phyloP scores from a whole-genome alignment of 2,113 vertebrate species.

The Cochlearius cochlearius region DNA sequence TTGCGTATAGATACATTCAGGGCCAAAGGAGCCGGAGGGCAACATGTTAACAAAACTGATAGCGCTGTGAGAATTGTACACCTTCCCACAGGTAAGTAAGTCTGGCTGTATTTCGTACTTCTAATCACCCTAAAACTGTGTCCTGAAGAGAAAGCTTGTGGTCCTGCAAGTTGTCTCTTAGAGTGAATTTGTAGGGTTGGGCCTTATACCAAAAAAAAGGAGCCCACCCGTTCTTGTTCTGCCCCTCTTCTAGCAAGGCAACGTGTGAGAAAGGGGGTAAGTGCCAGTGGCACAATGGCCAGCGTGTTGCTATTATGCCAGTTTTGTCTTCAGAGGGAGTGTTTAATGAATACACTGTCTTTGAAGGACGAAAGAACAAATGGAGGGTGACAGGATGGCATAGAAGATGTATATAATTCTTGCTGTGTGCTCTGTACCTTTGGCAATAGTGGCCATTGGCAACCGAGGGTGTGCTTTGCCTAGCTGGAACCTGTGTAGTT shows the following conservation, averaged over 20 bases:
- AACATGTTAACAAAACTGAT: slow-evolving; percentile 94
- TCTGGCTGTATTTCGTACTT: neutral
- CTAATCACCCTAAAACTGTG: neutral
- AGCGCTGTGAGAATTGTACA: slow-evolving; percentile 92
- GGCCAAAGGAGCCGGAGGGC: slow-evolving; percentile 89
- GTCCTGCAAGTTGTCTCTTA: neutral
- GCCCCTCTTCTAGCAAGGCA: neutral
- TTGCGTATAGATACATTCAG: slow-evolving; percentile 91
- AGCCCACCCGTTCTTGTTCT: neutral
- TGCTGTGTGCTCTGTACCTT: neutral
- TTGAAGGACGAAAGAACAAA: neutral
- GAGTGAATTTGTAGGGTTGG: neutral
- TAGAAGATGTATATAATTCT: neutral
- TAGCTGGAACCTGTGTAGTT: neutral
- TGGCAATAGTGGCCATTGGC: neutral
- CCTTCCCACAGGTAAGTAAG: slow-evolving; percentile 86
- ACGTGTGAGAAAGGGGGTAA: fast-evolving
- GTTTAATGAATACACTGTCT: neutral
- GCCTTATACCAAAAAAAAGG: neutral
- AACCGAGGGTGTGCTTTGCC: neutral
- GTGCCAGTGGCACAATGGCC: neutral
- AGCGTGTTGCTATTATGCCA: neutral
- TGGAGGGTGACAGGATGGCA: neutral
- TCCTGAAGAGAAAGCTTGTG: neutral
- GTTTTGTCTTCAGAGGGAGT: neutral